Evolutionary conservation across 2,113 vertebrate genomes (phyloP), one percentile per base, ranked within the genome.

Genomic region (Euleptes europaea): DNA sequence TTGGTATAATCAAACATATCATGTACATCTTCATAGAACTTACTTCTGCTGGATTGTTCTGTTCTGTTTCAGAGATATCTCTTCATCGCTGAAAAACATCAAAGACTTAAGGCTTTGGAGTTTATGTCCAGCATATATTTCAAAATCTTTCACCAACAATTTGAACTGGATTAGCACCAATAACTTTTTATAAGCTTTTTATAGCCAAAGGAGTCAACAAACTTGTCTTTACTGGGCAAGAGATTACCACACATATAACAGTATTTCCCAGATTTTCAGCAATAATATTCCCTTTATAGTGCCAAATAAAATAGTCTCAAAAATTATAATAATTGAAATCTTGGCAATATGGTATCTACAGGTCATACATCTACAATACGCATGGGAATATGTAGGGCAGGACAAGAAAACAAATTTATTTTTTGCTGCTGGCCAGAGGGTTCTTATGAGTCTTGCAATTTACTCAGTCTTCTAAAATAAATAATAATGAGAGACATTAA

Each of bases 81-180:
- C 94, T 94, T 91, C 66, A 92, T 77, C 86, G 79, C 84, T 5
- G 19, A 88, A 95, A 91, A 83, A 94, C 82, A 92, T 93, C 51
- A 92, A 91, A 94, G 90, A 70, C 80, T 90, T 85, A 85, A 93
- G 77, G 38, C 84, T 92, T 91, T 94, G 88, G 83, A 80, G 85
- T 88, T 86, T 42, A 78, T 51, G 89, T 79, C 38, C 85, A 92
- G 83, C 83, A 51, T 81, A 91, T 70, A 6, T 92, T 94, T 94
- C 71, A 87, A 87, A 90, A 83, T 91, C 89, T 94, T 92, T 94
- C 90, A 91, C 89, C 92, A 93, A 82, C 83, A 77, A 78, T 86
- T 80, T 90, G 91, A 94, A 90, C 84, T 80, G 88, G 90, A 95
- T 91, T 88, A 93, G 87, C 86, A 92, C 73, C 67, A 91, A 66